Evolutionary conservation across 2,888 invertebrate species (phyloP), one percentile per base, ranked within the genome.

Genomic region (Agrilus biguttatus): DNA sequence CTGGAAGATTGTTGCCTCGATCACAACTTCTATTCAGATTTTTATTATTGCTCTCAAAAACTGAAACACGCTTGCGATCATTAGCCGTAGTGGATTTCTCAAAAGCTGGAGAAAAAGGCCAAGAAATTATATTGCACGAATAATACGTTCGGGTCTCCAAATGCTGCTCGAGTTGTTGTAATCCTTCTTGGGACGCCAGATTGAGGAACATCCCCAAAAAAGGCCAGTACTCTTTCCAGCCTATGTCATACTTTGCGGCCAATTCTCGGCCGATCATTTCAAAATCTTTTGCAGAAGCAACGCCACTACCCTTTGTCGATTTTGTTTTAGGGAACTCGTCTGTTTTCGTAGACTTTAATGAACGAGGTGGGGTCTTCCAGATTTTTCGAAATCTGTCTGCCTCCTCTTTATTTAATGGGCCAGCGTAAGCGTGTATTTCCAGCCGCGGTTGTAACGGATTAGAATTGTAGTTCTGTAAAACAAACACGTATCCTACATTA

Each of bases 211-310:
- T 75, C 52, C 83, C 81, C 12, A 95, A 67, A 61, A 95, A 95
- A 6, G 83, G 80, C 95, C 95, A 96, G 66, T 88, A 88, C 58
- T 96, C 95, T 47, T 78, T 81, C 93, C 93, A 95, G 8, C 77
- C 74, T 0, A 88, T 73, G 42, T 80, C 73, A 61, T 78, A 74
- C 61, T 83, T 73, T 48, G 76, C 75, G 0, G 89, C 87, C 49
- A 84, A 61, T 50, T 73, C 70, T 55, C 82, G 80, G 48, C 89
- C 92, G 36, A 88, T 76, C 52, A 80, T 67, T 65, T 95, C 93
- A n/a, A 92, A 69, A 0, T 93, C 93, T 60, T 92, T 93, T 45
- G 83, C 80, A 28, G 79, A 74, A 60, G 93, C 92, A 7, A 39
- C 14, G 2, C 47, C 21, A 12, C 52, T 51, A 7, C 42, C 41